These are phyloP conservation scores for Noctua janthina DNA, from an alignment of 2,888 invertebrate species.

Conservation along the genomic window DNA sequence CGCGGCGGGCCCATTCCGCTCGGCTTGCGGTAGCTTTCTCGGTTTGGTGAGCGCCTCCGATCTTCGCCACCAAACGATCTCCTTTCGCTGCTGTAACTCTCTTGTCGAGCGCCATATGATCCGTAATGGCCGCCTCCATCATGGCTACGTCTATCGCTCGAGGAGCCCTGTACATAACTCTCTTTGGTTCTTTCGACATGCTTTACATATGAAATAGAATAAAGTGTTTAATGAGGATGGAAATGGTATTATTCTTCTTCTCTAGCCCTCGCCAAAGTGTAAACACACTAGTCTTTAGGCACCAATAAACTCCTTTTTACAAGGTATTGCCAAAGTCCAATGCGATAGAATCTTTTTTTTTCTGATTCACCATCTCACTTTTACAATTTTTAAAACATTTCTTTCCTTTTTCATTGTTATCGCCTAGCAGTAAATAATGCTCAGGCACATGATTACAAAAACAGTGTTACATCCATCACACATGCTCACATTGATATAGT, in stretches of 20 bases:
- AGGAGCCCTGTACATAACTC: constrained; percentile 89
- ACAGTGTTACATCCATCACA: constrained; percentile 54
- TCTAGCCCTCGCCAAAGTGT: constrained; percentile 60
- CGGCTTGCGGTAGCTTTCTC: constrained; percentile 87
- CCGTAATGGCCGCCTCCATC: constrained; percentile 90
- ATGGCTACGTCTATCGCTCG: constrained; percentile 90
- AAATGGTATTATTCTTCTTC: constrained; percentile 62
- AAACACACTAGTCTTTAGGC: constrained; percentile 54
- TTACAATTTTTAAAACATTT: constrained; percentile 40
- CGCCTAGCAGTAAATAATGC: constrained; percentile 46
- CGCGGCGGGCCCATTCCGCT: constrained; percentile 88
- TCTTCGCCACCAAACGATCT: constrained; percentile 89
- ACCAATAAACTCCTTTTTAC: constrained; percentile 54
- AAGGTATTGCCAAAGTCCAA: constrained; percentile 57
- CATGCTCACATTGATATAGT: constrained; percentile 56
- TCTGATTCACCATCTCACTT: constrained; percentile 55
- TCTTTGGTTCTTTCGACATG: constrained; percentile 83
- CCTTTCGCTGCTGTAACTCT: constrained; percentile 88
- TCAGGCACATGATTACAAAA: constrained; percentile 48
- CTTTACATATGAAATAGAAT: constrained; percentile 76
- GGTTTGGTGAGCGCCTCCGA: constrained; percentile 89
- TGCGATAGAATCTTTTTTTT: constrained; percentile 54
- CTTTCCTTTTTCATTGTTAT: constrained; percentile 48
- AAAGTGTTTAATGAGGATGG: constrained; percentile 70
- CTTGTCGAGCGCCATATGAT: constrained; percentile 90